Conservation (phyloP, 2,888 invertebrate species). For the Cacoxenus indagator region DNA sequence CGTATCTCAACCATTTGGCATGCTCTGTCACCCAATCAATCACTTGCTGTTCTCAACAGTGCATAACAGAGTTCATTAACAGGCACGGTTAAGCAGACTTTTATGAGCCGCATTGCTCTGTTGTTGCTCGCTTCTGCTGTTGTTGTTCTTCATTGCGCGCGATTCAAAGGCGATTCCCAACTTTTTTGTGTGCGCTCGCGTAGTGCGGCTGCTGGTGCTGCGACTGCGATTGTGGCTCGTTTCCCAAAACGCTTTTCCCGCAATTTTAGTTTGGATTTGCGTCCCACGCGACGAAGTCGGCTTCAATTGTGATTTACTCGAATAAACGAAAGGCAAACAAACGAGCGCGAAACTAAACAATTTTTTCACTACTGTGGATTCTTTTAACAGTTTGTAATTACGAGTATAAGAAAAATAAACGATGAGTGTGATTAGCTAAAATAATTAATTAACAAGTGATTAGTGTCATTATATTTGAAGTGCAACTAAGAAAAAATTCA, state of each 20-base stretch:
- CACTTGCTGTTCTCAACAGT: too few species aligned
- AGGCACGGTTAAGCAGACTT: constrained; percentile 2
- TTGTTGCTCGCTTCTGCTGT: constrained; percentile 21
- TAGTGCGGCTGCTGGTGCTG: constrained; percentile 32
- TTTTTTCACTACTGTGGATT: background rate
- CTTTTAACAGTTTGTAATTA: background rate
- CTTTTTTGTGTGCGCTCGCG: background rate
- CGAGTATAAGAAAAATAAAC: background rate
- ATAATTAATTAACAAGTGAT: too few species aligned
- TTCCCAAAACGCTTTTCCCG: constrained; percentile 66
- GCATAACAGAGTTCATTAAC: too few species aligned
- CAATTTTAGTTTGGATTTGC: constrained; percentile 70
- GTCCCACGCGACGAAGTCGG: constrained; percentile 69
- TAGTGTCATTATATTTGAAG: too few species aligned
- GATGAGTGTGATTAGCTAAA: too few species aligned
- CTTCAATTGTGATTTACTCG: constrained; percentile 50
- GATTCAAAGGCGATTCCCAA: background rate
- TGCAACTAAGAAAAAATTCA: too few species aligned
- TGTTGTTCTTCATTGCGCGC: constrained; percentile 24
- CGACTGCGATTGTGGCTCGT: constrained; percentile 50
- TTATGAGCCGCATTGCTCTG: constrained; percentile 14
- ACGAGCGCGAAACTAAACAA: background rate
- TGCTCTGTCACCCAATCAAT: too few species aligned
- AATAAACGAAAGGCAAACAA: constrained; percentile 23
- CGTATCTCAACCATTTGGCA: too few species aligned